Conservation (phyloP, 2,113 vertebrate species). For the Myotis yumanensis region DNA sequence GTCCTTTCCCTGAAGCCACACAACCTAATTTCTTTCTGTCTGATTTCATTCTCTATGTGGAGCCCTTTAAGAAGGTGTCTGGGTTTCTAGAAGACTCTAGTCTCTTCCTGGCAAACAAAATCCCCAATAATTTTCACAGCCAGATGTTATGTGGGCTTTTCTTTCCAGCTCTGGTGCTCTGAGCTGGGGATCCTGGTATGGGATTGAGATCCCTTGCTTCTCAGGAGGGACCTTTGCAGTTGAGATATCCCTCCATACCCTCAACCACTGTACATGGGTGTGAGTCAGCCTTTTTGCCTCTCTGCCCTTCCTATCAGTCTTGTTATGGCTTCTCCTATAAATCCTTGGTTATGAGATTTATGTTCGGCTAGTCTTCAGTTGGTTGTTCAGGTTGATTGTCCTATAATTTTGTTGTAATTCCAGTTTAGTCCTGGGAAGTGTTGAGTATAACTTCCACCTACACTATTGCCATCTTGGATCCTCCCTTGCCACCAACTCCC, state of each 20-base stretch:
- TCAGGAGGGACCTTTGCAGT: neutral
- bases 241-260: neutral
- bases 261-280: neutral
- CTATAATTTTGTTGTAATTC: neutral
- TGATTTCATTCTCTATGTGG: neutral
- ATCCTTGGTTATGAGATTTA: neutral
- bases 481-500: neutral
- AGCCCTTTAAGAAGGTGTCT: neutral
- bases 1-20: neutral
- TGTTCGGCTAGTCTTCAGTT: neutral
- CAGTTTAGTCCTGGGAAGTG: neutral
- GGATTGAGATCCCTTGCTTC: neutral
- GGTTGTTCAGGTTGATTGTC: neutral
- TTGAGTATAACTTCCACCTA: neutral
- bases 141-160: neutral
- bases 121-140: neutral
- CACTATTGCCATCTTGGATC: neutral
- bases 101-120: neutral
- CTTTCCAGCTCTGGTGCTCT: neutral
- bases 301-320: neutral
- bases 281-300: neutral
- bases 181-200: neutral
- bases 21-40: neutral
- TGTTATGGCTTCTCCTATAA: neutral
- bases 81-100: neutral